Percentiles rank a stretch among this genome's conserved stretches.
Evolutionary conservation across 2,113 vertebrate genomes (phyloP).

Genomic region (Lethenteron reissneri): DNA sequence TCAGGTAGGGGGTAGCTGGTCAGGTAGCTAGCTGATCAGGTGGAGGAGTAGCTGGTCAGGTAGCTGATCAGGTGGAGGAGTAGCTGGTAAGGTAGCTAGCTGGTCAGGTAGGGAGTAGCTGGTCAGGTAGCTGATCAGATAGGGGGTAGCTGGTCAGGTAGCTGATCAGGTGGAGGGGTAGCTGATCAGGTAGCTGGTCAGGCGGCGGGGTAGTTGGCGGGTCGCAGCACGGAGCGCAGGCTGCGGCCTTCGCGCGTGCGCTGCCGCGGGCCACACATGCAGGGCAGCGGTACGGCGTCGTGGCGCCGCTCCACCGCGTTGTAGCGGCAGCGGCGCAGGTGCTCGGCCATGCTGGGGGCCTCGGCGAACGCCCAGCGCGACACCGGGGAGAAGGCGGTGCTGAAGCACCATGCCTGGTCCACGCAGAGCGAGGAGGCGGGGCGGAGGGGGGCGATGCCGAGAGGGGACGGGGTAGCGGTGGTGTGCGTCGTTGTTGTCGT

Average conservation of each 20-base stretch:
- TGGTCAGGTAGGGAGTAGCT: too few relatives aligned
- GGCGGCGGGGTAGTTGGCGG: conserved; percentile 17
- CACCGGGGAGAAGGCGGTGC: conserved; percentile 76
- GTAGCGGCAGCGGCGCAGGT: conserved; percentile 69
- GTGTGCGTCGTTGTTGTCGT: background rate
- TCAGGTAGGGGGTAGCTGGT: too few relatives aligned
- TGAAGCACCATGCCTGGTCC: conserved; percentile 83
- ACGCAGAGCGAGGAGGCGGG: conserved; percentile 12
- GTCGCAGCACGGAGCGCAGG: conserved; percentile 63
- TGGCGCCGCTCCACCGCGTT: conserved; percentile 56
- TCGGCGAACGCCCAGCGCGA: conserved; percentile 69
- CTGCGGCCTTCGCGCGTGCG: conserved; percentile 75
- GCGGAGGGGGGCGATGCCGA: background rate
- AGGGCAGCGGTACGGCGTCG: conserved; percentile 67
- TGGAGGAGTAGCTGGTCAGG: too few relatives aligned
- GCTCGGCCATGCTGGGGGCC: conserved; percentile 80
- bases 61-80: too few relatives aligned
- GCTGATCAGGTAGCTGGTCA: too few relatives aligned
- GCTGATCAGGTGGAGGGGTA: too few relatives aligned
- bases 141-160: too few relatives aligned
- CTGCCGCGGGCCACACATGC: conserved; percentile 72
- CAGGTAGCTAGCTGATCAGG: too few relatives aligned
- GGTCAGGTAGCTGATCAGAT: too few relatives aligned
- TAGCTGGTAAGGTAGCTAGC: too few relatives aligned
- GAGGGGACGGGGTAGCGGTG: background rate